Evolutionary conservation across 2,888 invertebrate genomes (phyloP), one percentile per base, ranked within the genome.

Genomic region (Eurois occulta): DNA sequence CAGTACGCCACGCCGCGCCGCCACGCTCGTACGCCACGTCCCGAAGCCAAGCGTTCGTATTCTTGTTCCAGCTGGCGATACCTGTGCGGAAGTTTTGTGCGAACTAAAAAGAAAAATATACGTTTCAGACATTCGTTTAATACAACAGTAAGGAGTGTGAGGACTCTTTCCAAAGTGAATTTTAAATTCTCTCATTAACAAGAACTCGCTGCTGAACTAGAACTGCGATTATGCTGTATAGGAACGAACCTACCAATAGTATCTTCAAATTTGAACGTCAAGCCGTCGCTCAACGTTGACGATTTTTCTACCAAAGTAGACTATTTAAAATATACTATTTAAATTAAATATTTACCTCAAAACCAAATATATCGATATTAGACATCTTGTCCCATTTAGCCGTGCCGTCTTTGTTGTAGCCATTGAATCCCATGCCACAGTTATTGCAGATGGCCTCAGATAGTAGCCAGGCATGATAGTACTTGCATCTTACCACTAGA

Each of bases 401-500:
- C 68, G 97, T 96, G 64, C 98, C 99, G 81, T 98, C 96, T 70
- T 97, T 96, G 90, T 98, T 97, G 92, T 98, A 98, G 0, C 99
- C 99, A 88, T 98, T 98, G 94, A 98, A 98, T 1, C 99, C 99
- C 92, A 99, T 97, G 1, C 99, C 99, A 35, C 98, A 98, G 93
- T 99, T 98, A 94, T 99, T 99, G 94, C 99, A 99, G 87, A 99
- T 98, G 1, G 99, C 99, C 94, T 99, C 99, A 11, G 99, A 99
- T 90, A 99, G 97, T 78, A 99, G 97, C 99, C 99, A 99, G n/a
- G 99, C 99, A 94, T 99, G 98, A 96, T 99, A 99, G 97, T 99
- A 99, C 97, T 99, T 99, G 95, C 98, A 98, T 86, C 99, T 97
- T 80, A 98, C 98, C 81, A 98, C 97, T 86, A 98, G 97, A 72